Evolutionary conservation across 2,888 invertebrate genomes (phyloP).

Genomic region (Lepetodrilus schrolli): DNA sequence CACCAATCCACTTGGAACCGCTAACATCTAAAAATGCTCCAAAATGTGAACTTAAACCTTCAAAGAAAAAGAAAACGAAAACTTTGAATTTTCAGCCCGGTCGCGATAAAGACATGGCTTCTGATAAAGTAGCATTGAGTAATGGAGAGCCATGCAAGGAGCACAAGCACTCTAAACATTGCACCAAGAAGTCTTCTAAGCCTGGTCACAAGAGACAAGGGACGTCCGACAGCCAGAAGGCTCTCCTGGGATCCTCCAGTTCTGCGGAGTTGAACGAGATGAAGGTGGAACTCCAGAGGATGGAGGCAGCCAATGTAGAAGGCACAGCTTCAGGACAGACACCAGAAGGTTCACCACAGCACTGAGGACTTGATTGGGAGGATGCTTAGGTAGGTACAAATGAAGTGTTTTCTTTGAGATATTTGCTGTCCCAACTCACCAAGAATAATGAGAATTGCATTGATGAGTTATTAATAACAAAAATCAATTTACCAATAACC

Average conservation of each 20-base stretch:
- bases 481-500: too few relatives aligned
- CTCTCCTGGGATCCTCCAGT: slow-evolving; percentile 38
- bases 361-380: too few relatives aligned
- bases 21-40: not conserved
- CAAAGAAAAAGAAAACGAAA: not conserved
- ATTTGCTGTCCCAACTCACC: too few relatives aligned
- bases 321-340: too few relatives aligned
- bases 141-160: too few relatives aligned
- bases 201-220: slow-evolving; percentile 34
- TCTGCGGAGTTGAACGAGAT: slow-evolving; percentile 35
- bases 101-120: not conserved
- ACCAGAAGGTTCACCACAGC: too few relatives aligned
- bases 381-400: too few relatives aligned
- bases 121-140: too few relatives aligned
- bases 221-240: slow-evolving; percentile 38
- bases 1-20: not conserved
- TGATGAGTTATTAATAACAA: too few relatives aligned
- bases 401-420: too few relatives aligned
- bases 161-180: not conserved
- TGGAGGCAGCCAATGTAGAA: too few relatives aligned
- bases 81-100: not conserved
- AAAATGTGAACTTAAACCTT: not conserved
- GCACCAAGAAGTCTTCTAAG: not conserved
- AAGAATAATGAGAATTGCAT: too few relatives aligned
- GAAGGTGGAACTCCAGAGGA: slow-evolving; percentile 22